Conservation (phyloP, 2,113 vertebrate genomes). For the Galeopterus variegatus region DNA sequence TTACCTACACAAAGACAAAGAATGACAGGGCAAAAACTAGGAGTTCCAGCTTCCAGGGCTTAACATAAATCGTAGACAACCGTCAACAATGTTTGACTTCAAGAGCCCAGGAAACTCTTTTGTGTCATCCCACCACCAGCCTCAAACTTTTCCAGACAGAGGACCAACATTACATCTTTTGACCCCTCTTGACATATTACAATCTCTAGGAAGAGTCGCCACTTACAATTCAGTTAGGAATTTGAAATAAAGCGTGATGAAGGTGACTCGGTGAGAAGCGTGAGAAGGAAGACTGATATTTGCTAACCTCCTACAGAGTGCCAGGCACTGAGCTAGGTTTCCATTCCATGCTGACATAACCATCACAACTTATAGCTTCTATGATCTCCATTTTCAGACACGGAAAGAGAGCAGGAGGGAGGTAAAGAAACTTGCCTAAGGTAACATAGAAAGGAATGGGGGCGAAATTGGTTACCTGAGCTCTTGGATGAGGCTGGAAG, state of each 20-base stretch:
- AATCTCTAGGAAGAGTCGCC: background rate
- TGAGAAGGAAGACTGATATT: background rate
- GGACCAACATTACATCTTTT: fast-evolving
- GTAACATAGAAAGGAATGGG: background rate
- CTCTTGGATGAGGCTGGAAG: background rate
- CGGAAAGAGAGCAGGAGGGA: background rate
- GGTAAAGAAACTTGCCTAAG: background rate
- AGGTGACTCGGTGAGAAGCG: background rate
- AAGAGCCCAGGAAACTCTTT: background rate
- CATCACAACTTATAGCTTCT: background rate
- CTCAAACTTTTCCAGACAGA: background rate
- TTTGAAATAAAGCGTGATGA: background rate
- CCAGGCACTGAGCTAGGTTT: background rate
- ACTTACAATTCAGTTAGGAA: background rate
- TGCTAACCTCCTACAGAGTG: background rate
- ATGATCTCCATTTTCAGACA: background rate
- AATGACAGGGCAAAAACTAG: background rate
- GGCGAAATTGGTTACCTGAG: background rate
- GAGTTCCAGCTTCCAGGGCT: background rate
- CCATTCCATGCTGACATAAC: background rate
- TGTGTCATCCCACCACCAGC: fast-evolving
- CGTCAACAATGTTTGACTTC: background rate
- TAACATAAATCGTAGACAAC: background rate
- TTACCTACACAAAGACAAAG: background rate
- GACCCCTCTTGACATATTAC: background rate